Base-by-base conservation (phyloP, 2,113 vertebrate species). In the Pardalotus punctatus region DNA sequence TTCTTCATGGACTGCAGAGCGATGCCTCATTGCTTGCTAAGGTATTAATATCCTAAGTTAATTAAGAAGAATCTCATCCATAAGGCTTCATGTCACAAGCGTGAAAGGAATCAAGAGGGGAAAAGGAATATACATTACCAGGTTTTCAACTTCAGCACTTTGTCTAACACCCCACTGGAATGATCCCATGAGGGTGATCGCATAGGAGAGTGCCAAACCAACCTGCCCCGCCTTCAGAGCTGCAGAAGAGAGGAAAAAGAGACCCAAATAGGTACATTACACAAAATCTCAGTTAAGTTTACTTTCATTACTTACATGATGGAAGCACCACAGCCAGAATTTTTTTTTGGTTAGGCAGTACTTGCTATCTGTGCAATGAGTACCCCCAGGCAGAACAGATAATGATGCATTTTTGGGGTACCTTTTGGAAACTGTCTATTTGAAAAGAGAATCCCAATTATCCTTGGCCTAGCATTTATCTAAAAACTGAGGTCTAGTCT, bases 151-250 rank as follows among this genome's bases (percentile, higher is more conserved):
- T 98, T 99, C 99, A 23, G 99, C 98, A 42, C 99, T 99, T 94
- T 99, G 99, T 71, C 99, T 97, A 84, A 99, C 99, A 6, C 98
- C 99, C 99, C 99, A 99, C 97, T 99, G 99, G 97, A 99, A 99
- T 89, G 98, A 99, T 81, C 99, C 99, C 97, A 99, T 99, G 60
- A 99, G 98, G 1, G 98, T 99, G 71, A 99, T 97, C 24, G 99
- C 98, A 6, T 99, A 99, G 80, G 99, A 99, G 28, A 99, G 96
- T 0, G 98, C 98, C 95, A 99, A 93, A 60, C 99, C 99, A 62
- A 99, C 99, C 78, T 98, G 97, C 38, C 99, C 99, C 0, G 99
- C 98, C 12, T 99, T 98, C 95, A 99, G 58, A 71, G 97, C 99
- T 99, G 94, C 18, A 53, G 18, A 27, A 73, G 48, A 83, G 93